Base-by-base conservation (phyloP, 2,797 vertebrate species). In the Schizothorax lantsangensis region DNA sequence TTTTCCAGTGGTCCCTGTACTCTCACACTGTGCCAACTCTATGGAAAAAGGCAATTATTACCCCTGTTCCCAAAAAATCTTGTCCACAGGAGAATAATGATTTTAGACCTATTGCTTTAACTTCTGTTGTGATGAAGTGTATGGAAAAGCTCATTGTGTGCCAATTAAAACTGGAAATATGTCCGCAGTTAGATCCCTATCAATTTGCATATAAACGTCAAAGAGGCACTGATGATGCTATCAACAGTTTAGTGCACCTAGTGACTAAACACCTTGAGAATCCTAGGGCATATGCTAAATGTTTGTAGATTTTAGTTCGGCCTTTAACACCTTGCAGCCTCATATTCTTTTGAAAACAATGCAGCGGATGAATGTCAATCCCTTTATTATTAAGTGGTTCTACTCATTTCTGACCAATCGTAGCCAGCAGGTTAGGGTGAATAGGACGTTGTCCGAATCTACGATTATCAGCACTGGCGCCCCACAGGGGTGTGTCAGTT, bases 341-440 rank as follows among this genome's bases (percentile, higher is more conserved):
- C 47, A 49, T 52, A n/a, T n/a, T 30, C 26, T 12, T 47, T 45
- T 12, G 45, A 47, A 47, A 66, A 66, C 6, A 33, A 33, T 66
- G 62, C 12, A 52, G 57, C 73, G 47, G 68, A 68, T 77, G 40
- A 78, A 26, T 45, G 3, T 66, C 26, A 74, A n/a, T 3, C 36
- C 6, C 19, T 49, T 74, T 23, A 26, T 33, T 74, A 81, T 86
- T 19, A 68, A 30, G 45, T 82, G 79, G 54, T 66, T 72, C 62
- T 62, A 52, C 43, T 85, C 75, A 85, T 79, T 79, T 33, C 57
- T 69, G 52, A 84, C 59, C 19, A 79, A 52, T 45, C 43, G 3
- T 2, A 84, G 26, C 52, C 82, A 80, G 40, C 68, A 74, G 52
- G 64, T 84, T 49, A 87, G 66, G 68, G 54, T 84, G 43, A 88